Base-by-base conservation (phyloP, 2,888 invertebrate genomes). In the Ceriagrion tenellum region DNA sequence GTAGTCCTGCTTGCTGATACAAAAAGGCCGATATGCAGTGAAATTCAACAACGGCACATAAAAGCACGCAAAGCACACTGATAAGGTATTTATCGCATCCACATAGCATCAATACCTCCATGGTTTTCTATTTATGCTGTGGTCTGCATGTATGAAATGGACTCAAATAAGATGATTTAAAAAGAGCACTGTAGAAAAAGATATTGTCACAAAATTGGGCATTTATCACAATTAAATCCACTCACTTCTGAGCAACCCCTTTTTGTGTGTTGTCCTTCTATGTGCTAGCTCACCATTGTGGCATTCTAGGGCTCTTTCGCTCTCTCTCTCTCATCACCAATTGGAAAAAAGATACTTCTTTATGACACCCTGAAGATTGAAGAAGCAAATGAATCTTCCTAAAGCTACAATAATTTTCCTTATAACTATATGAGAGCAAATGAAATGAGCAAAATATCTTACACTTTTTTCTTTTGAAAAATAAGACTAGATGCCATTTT, bases 141-240 rank as follows among this genome's bases (percentile, higher is more conserved):
- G 47, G 47, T 93, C n/a, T 93, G 93, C 69, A 93, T 63, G 93
- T 93, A 93, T 74, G 93, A 93, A 93, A 93, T 93, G 93, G 93
- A 93, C 93, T 93, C 69, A 93, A 93, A 93, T 93, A 74, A 93
- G 93, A 93, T 69, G 93, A 93, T 69, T 93, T 74, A 93, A 93
- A 93, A 93, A 93, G 93, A 93, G 93, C 93, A 74, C 93, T 93
- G 93, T 93, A 93, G 93, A 93, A 93, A 93, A 93, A 93, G 93
- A 93, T 93, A 93, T 93, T 93, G 93, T 93, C 93, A 93, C 69
- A 93, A 93, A 93, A 93, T 93, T 93, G 93, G 93, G 93, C 93
- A 93, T 93, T 93, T 93, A 93, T 93, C 93, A 93, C 93, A 93
- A 74, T 93, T 93, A 93, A 93, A 93, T 93, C 93, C 93, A 93